Evolutionary conservation across 2,797 vertebrate genomes (phyloP), one percentile per base, ranked within the genome.

Genomic region (Macropodus opercularis): DNA sequence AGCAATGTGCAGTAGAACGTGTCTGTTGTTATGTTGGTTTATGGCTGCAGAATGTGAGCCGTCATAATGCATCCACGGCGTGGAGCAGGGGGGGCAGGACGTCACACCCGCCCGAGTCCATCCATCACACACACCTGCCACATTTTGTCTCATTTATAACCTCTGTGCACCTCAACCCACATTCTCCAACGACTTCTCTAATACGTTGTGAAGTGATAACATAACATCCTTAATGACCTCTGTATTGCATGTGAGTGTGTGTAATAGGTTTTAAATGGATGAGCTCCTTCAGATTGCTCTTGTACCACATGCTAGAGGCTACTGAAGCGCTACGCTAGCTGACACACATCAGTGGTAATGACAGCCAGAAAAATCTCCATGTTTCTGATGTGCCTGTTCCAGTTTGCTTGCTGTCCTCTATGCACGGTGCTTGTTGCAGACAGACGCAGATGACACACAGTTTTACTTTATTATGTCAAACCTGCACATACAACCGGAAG

Each of bases 111-210:
- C 43, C 42, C 29, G 10, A 55, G 22, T 69, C 36, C 68, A 78
- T 77, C 64, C 57, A 72, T 44, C 18, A 60, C 40, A 56, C 51
- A 43, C 13, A 18, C 52, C 19, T n/a, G n/a, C n/a, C n/a, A n/a
- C n/a, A n/a, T n/a, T n/a, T n/a, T n/a, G n/a, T n/a, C n/a, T n/a
- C 63, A 79, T 79, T 72, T 71, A 75, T 70, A 77, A 79, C 55
- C 22, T 47, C 14, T n/a, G 13, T n/a, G 40, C n/a, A 11, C 27
- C 44, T 41, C 72, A 73, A 67, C 81, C 84, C 51, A 79, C 38
- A 73, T 83, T 69, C 40, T 52, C 7, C 69, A 82, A 84, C 56
- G 77, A 58, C 57, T 53, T 53, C 27, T 64, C 59, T 75, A 54
- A 80, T 69, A 78, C 44, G 43, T 77, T 68, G 67, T 66, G 63